Percentiles rank a stretch among this genome's conserved stretches.
These are phyloP conservation scores for Lepus europaeus DNA, from an alignment of 2,113 vertebrate genomes.

Conservation along the genomic window DNA sequence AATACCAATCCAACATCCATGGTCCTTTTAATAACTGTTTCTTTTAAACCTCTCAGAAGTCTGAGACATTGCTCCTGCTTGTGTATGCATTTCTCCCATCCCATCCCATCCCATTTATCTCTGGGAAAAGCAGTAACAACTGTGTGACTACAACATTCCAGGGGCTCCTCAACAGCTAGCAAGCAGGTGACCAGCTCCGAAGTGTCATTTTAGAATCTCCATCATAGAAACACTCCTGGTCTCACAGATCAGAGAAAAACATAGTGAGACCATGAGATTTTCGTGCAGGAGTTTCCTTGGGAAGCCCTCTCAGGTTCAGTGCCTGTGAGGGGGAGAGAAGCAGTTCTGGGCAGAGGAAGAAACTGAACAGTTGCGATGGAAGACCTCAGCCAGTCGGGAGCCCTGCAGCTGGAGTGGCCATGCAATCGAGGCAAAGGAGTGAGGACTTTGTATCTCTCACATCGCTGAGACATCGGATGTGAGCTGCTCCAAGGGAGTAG, in stretches of 20 bases:
- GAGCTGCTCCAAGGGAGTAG: neutral
- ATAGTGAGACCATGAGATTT: neutral
- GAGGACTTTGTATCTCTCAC: neutral
- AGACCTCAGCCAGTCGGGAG: neutral
- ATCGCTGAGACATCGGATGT: neutral
- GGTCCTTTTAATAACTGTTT: slow-evolving; percentile 44
- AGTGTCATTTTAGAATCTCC: neutral
- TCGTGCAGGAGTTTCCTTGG: neutral
- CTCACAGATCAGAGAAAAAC: neutral
- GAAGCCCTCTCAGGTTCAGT: neutral
- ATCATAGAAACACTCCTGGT: neutral
- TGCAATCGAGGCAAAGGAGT: neutral
- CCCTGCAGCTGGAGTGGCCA: neutral
- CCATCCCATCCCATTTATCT: neutral
- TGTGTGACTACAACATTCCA: neutral
- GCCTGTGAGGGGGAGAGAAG: neutral
- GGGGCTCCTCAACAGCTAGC: neutral
- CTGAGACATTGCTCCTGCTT: neutral
- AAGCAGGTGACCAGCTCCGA: neutral
- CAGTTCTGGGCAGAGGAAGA: neutral
- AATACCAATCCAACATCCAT: neutral
- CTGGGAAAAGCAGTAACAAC: neutral
- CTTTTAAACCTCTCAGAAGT: slow-evolving; percentile 24
- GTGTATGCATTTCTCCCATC: neutral
- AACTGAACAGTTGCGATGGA: neutral